Conservation (phyloP, 2,113 vertebrate genomes). For the Pleuronectes platessa region DNA sequence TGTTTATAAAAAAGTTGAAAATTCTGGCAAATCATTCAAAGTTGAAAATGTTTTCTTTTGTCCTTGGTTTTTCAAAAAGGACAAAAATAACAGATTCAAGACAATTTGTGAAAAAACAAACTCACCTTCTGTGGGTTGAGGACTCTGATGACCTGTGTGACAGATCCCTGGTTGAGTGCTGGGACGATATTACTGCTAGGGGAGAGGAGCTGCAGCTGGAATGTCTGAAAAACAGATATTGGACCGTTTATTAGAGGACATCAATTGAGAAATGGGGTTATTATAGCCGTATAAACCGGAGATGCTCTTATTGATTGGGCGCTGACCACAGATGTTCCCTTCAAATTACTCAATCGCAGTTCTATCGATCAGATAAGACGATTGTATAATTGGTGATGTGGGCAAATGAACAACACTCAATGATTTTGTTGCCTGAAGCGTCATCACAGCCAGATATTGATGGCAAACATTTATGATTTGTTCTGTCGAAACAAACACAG, state of each 20-base stretch:
- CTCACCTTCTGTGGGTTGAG: conserved; percentile 99
- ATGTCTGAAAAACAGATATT: conserved; percentile 85
- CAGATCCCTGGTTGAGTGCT: conserved; percentile 94
- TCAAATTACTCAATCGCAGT: background rate
- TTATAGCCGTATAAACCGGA: background rate
- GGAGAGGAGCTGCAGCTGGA: conserved; percentile 99
- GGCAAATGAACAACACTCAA: background rate
- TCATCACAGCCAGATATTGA: background rate
- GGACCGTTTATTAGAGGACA: background rate
- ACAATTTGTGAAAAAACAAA: background rate
- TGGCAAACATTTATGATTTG: no score
- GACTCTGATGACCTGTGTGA: conserved; percentile 99
- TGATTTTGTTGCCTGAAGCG: background rate
- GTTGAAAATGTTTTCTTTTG: background rate
- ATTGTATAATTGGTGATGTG: background rate
- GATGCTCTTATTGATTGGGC: background rate
- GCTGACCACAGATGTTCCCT: background rate
- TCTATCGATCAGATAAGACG: background rate
- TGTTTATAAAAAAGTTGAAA: conserved; percentile 40
- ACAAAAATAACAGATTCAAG: background rate
- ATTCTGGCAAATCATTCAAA: background rate
- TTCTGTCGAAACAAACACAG: no score
- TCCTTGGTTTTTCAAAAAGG: background rate
- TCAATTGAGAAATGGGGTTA: conserved; percentile 4
- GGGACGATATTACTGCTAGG: conserved; percentile 97